Percentiles rank a stretch among this genome's conserved stretches.
Evolutionary conservation across 2,888 invertebrate genomes (phyloP).

Genomic region (Cepaea hortensis): DNA sequence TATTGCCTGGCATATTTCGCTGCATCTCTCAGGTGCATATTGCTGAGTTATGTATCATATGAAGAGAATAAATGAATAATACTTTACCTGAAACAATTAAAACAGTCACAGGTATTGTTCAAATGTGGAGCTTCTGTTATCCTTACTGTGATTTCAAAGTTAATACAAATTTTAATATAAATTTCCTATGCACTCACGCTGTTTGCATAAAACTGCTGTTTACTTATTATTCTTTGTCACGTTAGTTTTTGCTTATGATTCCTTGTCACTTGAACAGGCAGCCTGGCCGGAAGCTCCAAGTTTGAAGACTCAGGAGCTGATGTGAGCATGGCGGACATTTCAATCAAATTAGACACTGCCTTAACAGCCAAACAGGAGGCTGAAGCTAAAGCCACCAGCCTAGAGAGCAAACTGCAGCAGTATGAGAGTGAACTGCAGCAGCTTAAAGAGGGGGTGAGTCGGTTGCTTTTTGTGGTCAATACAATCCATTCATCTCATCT

Average conservation of each 20-base stretch:
- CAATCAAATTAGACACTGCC: conserved; percentile 90
- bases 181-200: no score
- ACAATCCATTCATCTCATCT: not conserved
- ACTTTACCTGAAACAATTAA: no score
- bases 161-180: no score
- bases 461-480: not conserved
- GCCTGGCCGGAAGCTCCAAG: conserved; percentile 83
- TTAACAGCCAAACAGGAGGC: conserved; percentile 94
- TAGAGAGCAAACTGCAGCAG: conserved; percentile 84
- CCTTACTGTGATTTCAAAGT: no score
- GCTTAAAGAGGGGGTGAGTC: conserved; percentile 75
- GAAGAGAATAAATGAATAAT: no score
- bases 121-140: no score
- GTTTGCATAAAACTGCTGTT: no score
- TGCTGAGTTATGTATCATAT: no score
- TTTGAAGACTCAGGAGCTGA: conserved; percentile 82
- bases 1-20: no score
- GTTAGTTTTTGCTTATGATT: not conserved
- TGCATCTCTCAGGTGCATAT: no score
- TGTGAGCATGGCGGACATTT: conserved; percentile 79
- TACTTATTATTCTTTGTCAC: not conserved
- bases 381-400: conserved; percentile 89
- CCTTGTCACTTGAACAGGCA: conserved; percentile 54
- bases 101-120: no score
- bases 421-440: conserved; percentile 77